Evolutionary conservation across 2,888 invertebrate species (phyloP), one percentile per base, ranked within the genome.

Genomic region (Perithous albicinctus): DNA sequence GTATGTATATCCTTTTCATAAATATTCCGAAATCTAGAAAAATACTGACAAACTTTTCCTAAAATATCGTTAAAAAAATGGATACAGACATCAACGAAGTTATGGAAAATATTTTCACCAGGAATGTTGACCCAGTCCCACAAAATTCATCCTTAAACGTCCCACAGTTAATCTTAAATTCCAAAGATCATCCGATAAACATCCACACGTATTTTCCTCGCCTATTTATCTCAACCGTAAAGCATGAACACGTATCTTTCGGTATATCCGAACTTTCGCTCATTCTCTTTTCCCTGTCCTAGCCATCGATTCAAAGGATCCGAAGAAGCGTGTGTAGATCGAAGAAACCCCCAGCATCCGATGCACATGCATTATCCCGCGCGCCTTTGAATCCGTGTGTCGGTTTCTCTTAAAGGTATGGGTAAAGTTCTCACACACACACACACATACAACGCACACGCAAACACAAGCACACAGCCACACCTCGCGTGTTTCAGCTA

Each of bases 221-320:
- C 7, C 56, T 32, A 56, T 32, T 56, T 56, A 56, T 56, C 56
- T 56, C 29, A 23, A 12, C 5, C 26, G 12, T 12, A 26, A 26
- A 51, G 23, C 51, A 23, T 23, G 3, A 51, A 54, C 54, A 54
- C 54, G 54, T 54, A 26, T 54, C 54, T 12, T 26, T n/a, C 23
- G 26, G 54, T 54, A 26, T 26, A 0, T 23, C 23, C 23, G 7
- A 46, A n/a, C 15, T n/a, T 0, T 12, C 54, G 23, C 54, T 12
- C 26, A 2, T 12, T 12, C 51, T 51, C 51, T 26, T 54, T 26
- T 23, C 8, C 54, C n/a, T 15, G 43, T 46, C 43, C 54, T 26
- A 26, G 26, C 23, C 26, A 54, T 10, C 56, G 29, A 29, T 56
- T 56, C 56, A 56, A 56, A 56, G 56, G 56, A 56, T 32, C 56